Conservation (phyloP, 2,113 vertebrate genomes). For the Thomomys bottae region DNA sequence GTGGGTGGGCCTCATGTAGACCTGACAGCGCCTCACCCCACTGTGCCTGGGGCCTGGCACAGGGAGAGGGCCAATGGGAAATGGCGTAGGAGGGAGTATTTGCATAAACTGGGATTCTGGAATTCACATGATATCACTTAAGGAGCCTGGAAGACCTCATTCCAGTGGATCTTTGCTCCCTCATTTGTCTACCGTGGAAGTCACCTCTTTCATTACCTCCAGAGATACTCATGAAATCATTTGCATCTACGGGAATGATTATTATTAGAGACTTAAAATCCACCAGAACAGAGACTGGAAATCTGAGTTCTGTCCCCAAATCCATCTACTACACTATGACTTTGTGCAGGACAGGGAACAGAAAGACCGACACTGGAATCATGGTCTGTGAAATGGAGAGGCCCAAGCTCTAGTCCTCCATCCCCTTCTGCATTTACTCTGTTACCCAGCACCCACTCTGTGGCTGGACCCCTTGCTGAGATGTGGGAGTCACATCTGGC, state of each 20-base stretch:
- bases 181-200: neutral
- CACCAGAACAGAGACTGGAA: neutral
- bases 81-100: neutral
- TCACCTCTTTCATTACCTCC: neutral
- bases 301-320: neutral
- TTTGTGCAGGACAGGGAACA: neutral
- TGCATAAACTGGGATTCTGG: neutral
- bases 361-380: neutral
- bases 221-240: neutral
- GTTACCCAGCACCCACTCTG: no score
- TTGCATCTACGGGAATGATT: neutral
- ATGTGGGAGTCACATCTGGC: no score
- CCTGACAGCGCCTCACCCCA: neutral
- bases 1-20: neutral
- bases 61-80: neutral
- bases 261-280: neutral
- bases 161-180: neutral
- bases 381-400: neutral
- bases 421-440: neutral
- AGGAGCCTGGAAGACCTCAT: neutral
- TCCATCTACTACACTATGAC: neutral
- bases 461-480: neutral
- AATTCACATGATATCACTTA: neutral
- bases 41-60: neutral
- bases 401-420: accelerated